phyloP scores from a whole-genome alignment of 2,888 invertebrate species.

The Plebejus melissa region DNA sequence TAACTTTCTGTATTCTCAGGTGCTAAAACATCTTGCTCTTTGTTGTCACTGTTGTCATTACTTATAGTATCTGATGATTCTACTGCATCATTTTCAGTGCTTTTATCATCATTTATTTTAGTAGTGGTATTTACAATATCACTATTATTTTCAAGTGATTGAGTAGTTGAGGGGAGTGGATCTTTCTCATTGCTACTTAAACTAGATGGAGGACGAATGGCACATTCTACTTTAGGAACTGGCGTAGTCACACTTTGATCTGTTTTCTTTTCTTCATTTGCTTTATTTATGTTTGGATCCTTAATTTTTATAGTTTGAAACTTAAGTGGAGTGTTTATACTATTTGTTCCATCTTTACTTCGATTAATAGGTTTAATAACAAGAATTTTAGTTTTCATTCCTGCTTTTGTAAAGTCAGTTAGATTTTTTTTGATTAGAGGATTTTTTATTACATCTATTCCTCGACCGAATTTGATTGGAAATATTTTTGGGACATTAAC shows the following conservation, averaged over 20 bases:
- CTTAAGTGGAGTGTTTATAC: slow-evolving; percentile 54
- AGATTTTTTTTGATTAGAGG: slow-evolving; percentile 68
- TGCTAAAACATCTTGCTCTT: not conserved
- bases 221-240: slow-evolving; percentile 63
- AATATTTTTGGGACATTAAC: slow-evolving; percentile 48
- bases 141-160: slow-evolving; percentile 28
- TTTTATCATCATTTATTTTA: slow-evolving; percentile 14
- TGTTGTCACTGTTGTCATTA: not conserved
- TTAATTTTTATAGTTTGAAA: slow-evolving; percentile 85
- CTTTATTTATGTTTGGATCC: slow-evolving; percentile 53
- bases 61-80: slow-evolving; percentile 20
- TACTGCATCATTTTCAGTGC: slow-evolving; percentile 22
- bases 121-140: slow-evolving; percentile 14
- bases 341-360: slow-evolving; percentile 54
- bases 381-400: slow-evolving; percentile 71
- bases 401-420: slow-evolving; percentile 63
- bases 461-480: slow-evolving; percentile 62
- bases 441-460: slow-evolving; percentile 66
- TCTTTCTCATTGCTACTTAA: slow-evolving; percentile 46
- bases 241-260: slow-evolving; percentile 67
- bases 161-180: slow-evolving; percentile 66
- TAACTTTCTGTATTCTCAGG: slow-evolving; percentile 9
- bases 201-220: slow-evolving; percentile 42
- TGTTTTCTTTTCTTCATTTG: slow-evolving; percentile 50
- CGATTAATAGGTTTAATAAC: slow-evolving; percentile 70